A percentile compares a stretch with the other conserved stretches of the same genome.
Conservation (phyloP, 1,140 invertebrate genomes). For the Trachymyrmex cornetzi region DNA sequence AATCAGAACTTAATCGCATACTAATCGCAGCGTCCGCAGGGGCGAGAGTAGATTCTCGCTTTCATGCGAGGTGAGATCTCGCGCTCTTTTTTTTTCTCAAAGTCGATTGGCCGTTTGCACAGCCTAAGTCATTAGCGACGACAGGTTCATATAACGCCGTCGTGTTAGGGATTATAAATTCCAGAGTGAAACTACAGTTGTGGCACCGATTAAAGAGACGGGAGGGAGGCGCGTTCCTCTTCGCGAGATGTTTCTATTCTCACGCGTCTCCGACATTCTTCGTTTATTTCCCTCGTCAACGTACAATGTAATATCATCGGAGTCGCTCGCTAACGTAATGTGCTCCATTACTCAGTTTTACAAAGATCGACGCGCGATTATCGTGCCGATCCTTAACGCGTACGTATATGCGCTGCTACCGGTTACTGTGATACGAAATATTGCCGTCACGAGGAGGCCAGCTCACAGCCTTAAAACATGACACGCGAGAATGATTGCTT, state of each 20-base stretch:
- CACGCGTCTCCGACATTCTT: neutral
- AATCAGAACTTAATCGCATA: conserved; percentile 48
- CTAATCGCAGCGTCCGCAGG: conserved; percentile 26
- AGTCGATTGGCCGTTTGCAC: conserved; percentile 45
- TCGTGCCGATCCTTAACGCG: conserved; percentile 49
- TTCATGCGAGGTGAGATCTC: conserved; percentile 25
- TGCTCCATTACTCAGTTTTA: conserved; percentile 41
- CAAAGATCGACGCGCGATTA: conserved; percentile 37
- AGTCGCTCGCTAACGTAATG: neutral
- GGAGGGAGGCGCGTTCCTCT: conserved; percentile 8
- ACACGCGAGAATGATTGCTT: neutral
- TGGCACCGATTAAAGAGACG: neutral
- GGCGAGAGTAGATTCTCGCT: conserved; percentile 34
- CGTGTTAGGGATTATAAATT: conserved; percentile 38
- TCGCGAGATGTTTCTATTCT: conserved; percentile 34
- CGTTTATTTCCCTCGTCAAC: neutral
- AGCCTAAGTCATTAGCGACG: conserved; percentile 33
- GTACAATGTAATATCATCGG: neutral
- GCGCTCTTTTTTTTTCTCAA: neutral
- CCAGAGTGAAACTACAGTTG: conserved; percentile 26
- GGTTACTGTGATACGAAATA: conserved; percentile 24
- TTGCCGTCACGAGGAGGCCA: neutral
- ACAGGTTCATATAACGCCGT: conserved; percentile 22
- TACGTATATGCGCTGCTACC: neutral
- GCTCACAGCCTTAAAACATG: conserved; percentile 10